These are phyloP conservation scores for Acanthochromis polyacanthus DNA, from an alignment of 2,113 vertebrate species.

Conservation along the genomic window DNA sequence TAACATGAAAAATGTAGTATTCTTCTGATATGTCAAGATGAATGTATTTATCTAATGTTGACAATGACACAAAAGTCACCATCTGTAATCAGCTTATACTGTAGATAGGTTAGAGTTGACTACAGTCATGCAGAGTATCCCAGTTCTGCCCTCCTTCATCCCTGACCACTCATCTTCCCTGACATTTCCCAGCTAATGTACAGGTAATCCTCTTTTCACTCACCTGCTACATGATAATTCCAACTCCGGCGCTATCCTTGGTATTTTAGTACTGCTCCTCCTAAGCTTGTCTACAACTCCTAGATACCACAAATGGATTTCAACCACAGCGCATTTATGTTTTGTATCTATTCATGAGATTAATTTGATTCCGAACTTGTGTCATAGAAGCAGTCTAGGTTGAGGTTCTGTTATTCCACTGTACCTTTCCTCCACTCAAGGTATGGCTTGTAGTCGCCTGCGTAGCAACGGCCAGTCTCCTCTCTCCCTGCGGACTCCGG, in stretches of 20 bases:
- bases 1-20: too few species aligned
- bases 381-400: neutral
- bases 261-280: neutral
- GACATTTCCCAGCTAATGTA: conserved; percentile 5
- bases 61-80: neutral
- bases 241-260: neutral
- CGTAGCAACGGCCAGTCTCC: conserved; percentile 85
- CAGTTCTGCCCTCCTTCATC: neutral
- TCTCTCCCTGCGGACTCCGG: conserved; percentile 81
- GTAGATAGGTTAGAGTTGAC: neutral
- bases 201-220: neutral
- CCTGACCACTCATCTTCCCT: neutral
- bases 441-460: conserved; percentile 85
- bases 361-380: neutral
- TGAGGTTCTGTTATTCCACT: neutral
- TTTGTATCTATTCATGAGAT: neutral
- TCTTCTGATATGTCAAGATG: too few species aligned
- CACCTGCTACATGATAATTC: conserved; percentile 9
- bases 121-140: conserved; percentile 12
- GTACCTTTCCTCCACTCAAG: conserved; percentile 67
- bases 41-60: too few species aligned
- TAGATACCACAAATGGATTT: neutral
- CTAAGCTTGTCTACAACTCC: conserved; percentile 29
- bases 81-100: neutral
- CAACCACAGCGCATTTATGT: neutral